Base-by-base conservation (phyloP, 2,113 vertebrate species). In the Pteruthius melanotis region DNA sequence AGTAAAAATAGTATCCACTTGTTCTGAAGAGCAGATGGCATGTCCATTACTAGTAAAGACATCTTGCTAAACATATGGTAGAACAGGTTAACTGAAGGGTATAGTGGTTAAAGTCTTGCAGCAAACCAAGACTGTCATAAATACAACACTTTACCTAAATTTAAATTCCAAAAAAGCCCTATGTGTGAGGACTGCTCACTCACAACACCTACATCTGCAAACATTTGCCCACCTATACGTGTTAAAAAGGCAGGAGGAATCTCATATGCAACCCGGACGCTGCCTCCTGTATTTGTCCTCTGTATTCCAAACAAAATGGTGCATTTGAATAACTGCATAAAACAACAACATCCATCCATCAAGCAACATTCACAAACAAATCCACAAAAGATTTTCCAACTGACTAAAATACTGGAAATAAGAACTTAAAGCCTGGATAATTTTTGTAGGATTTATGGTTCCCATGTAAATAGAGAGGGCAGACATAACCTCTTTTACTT, bases 21-120 rank as follows among this genome's bases (percentile, higher is more conserved):
- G 81, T 83, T 96, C 95, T 82, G 68, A 93, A 90, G 93, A 97
- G 90, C 98, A 98, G 97, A 98, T 98, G 97, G 97, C 89, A 92
- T 11, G 93, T 97, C 89, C 98, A 90, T 97, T 97, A 95, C 97
- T 96, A 97, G 96, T 97, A 95, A 97, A 97, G 95, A 97, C 89
- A 95, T 95, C 95, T 96, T 97, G 83, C 75, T 95, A 92, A 97
- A 96, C 97, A 97, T 97, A 98, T 96, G 97, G 97, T 50, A 93
- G 89, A 95, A 92, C 95, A 97, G 96, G 97, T 97, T 97, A 97
- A 96, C 95, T 91, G 97, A 97, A 98, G 97, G 95, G 94, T 96
- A 96, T 83, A 94, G 54, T 94, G 83, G 88, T 87, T 90, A 89
- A 89, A 96, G 78, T 75, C 97, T 82, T 90, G 72, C 64, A 95